Base-by-base conservation (phyloP, 2,113 vertebrate genomes). In the Oreochromis tanganicae region DNA sequence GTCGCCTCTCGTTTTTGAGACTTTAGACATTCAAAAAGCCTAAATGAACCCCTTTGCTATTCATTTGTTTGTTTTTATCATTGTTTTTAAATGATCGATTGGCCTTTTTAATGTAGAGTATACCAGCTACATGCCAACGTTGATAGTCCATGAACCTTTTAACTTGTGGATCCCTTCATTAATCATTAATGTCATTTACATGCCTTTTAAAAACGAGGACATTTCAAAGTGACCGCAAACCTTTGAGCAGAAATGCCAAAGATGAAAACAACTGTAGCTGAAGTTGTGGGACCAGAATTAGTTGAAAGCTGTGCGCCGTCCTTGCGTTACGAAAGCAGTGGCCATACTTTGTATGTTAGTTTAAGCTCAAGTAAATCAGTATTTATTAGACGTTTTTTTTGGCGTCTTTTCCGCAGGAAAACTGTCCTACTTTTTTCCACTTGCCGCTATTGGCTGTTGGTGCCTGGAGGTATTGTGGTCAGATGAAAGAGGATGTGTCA, bases 401-500 rank as follows among this genome's bases (percentile, higher is more conserved):
- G 57, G 38, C 9, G 1, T 36, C 21, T 73, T 17, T 16, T 13
- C 7, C 34, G 14, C 6, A 56, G 55, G 24, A 12, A 59, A 81
- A 63, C 14, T 10, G 46, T 86, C 52, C 27, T 27, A 43, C 21
- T 57, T 55, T n/a, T 57, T 24, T 55, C 36, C 73, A 14, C 21
- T 46, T 34, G 17, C 19, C 0, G 9, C 34, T 79, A 29, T 56
- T 46, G 48, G 43, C 87, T 11, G 34, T n/a, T 56, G 27, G 55
- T 54, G 52, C 73, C 27, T 0, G 7, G 36, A 57, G 46, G 38
- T 17, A 50, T 7, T 84, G 82, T 48, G 75, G 80, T 59, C 80
- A 79, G 6, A 75, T 57, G 68, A 84, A 90, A 84, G 75, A 87
- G 75, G 89, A 91, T 27, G 79, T 89, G 87, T 80, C 91, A 84